A percentile compares a stretch with the other conserved stretches of the same genome.
phyloP scores from a whole-genome alignment of 2,113 vertebrate species.

The Dicerorhinus sumatrensis region DNA sequence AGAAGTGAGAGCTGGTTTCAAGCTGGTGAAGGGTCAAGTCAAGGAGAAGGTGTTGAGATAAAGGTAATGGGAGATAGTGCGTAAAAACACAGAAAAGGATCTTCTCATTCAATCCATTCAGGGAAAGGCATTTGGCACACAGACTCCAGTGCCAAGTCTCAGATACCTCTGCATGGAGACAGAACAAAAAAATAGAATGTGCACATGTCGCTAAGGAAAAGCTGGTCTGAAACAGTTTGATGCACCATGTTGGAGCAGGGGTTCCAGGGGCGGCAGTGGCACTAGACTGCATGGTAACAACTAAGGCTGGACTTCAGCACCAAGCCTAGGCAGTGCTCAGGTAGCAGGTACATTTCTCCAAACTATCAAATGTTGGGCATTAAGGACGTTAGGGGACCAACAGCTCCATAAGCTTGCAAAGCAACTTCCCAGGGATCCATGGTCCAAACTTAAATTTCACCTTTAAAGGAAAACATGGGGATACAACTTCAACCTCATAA shows the following conservation, averaged over 20 bases:
- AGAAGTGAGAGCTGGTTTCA: background rate
- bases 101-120: background rate
- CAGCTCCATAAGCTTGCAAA: background rate
- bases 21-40: background rate
- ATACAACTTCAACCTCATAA: background rate
- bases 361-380: background rate
- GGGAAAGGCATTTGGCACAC: background rate
- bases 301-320: background rate
- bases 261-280: background rate
- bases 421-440: background rate
- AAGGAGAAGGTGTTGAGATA: conserved; percentile 18
- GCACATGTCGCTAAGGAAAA: background rate
- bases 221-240: background rate
- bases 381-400: background rate
- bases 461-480: background rate
- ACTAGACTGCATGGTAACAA: background rate
- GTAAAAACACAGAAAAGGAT: background rate
- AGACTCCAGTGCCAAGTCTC: background rate
- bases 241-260: background rate
- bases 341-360: background rate
- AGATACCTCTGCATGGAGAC: background rate
- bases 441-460: background rate
- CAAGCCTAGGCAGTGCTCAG: background rate
- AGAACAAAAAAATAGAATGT: background rate
- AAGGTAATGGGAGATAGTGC: background rate